Percentiles rank a stretch among this genome's conserved stretches.
Conservation (phyloP, 2,888 invertebrate genomes). For the Tetheella fluctuosa region DNA sequence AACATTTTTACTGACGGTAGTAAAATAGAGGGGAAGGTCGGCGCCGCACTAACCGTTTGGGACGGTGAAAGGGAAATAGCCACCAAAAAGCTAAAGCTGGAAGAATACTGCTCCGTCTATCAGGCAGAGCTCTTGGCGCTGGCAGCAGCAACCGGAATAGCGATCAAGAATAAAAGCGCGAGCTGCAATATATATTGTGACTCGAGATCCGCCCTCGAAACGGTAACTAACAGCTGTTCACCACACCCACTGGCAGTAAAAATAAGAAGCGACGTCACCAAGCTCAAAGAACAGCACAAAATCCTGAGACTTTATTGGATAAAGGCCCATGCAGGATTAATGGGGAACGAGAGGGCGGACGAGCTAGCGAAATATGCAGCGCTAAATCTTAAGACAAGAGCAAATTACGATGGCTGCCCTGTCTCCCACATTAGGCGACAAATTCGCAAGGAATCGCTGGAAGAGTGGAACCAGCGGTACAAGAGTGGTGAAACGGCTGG, state of each 20-base stretch:
- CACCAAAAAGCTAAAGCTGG: not conserved
- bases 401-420: no score
- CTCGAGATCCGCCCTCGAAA: constrained; percentile 21
- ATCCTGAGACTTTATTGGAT: no score
- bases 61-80: constrained; percentile 18
- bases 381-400: no score
- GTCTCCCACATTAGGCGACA: no score
- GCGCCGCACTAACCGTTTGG: constrained; percentile 26
- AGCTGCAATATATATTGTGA: constrained; percentile 20
- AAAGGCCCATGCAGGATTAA: no score
- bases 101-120: constrained; percentile 31
- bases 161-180: not conserved
- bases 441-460: no score
- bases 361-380: no score
- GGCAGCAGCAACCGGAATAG: not conserved
- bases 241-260: not conserved
- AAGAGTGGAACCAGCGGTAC: no score
- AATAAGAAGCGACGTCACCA: no score
- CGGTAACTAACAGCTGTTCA: not conserved
- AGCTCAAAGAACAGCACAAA: no score
- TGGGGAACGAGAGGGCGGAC: no score
- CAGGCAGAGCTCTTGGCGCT: constrained; percentile 25
- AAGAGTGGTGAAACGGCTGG: no score
- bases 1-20: constrained; percentile 28
- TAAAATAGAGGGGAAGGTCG: constrained; percentile 26